Evolutionary conservation across 2,113 vertebrate species (phyloP).

Genomic region (Hirundichthys speculiger): DNA sequence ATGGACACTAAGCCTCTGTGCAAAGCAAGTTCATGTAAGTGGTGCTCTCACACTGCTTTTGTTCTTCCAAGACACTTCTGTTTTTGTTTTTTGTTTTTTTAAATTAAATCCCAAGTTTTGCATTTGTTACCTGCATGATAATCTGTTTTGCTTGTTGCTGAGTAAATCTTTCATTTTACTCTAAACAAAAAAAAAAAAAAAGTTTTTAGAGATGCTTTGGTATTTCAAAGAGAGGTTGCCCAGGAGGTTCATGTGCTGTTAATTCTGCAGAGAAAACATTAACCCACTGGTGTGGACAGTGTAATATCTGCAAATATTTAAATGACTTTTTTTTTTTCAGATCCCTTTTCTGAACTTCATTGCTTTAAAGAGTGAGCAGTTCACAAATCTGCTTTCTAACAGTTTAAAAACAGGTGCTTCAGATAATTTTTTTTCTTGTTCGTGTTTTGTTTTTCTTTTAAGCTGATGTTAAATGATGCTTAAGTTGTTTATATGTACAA

Average conservation of each 20-base stretch:
- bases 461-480: slow-evolving; percentile 15
- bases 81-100: slow-evolving; percentile 13
- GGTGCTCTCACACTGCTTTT: background rate
- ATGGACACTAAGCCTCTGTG: slow-evolving; percentile 4
- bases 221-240: background rate
- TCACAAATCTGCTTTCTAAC: background rate
- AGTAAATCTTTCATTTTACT: slow-evolving; percentile 23
- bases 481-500: slow-evolving; percentile 69
- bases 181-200: background rate
- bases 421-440: background rate
- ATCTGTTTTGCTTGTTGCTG: slow-evolving; percentile 7
- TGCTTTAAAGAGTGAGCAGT: too few species aligned
- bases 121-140: background rate
- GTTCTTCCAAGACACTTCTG: too few species aligned
- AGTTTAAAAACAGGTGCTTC: background rate
- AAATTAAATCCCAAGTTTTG: slow-evolving; percentile 6
- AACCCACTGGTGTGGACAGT: background rate
- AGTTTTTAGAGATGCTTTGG: background rate
- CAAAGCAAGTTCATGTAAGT: background rate
- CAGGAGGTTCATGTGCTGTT: background rate
- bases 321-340: background rate
- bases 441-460: slow-evolving; percentile 6
- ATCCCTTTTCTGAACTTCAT: too few species aligned
- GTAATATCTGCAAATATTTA: background rate
- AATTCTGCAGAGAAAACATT: slow-evolving; percentile 6